Percentiles rank a stretch among this genome's conserved stretches.
Conservation (phyloP, 2,888 invertebrate genomes). For the Pristionchus mayeri region DNA sequence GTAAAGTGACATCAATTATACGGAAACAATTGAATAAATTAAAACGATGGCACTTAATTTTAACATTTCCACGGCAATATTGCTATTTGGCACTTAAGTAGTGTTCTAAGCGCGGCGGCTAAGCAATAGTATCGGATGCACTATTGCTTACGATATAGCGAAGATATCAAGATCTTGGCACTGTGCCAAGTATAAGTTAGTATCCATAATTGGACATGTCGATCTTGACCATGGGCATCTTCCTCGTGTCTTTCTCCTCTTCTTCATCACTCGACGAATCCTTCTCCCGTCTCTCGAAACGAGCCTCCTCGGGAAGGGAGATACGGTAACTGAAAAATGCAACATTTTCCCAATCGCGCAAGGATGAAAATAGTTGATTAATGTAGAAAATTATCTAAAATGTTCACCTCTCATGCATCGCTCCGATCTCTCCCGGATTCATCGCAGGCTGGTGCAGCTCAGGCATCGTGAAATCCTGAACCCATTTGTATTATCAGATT, state of each 20-base stretch:
- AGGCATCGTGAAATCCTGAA: constrained; percentile 52
- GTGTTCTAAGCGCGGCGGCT: too few species aligned
- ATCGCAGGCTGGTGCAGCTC: constrained; percentile 67
- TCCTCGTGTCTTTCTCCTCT: constrained; percentile 59
- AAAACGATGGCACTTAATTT: constrained; percentile 28
- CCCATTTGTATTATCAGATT: too few species aligned
- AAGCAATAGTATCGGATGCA: too few species aligned
- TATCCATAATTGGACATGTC: constrained; percentile 76
- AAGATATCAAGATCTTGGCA: too few species aligned
- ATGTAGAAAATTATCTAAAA: too few species aligned
- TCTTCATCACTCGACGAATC: constrained; percentile 68
- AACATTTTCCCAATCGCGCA: neutral
- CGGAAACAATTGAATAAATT: constrained; percentile 11
- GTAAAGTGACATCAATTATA: constrained; percentile 34
- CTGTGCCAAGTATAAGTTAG: neutral
- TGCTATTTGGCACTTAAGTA: too few species aligned
- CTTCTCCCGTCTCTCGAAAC: constrained; percentile 16
- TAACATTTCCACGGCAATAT: neutral
- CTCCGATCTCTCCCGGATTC: constrained; percentile 61
- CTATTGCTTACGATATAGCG: neutral
- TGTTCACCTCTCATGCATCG: constrained; percentile 68
- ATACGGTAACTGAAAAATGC: constrained; percentile 73
- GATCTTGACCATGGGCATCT: constrained; percentile 74
- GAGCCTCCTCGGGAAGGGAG: constrained; percentile 63
- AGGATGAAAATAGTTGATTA: neutral